Percentiles rank a stretch among this genome's conserved stretches.
Conservation (phyloP, 1,140 invertebrate genomes). For the Maniola jurtina region DNA sequence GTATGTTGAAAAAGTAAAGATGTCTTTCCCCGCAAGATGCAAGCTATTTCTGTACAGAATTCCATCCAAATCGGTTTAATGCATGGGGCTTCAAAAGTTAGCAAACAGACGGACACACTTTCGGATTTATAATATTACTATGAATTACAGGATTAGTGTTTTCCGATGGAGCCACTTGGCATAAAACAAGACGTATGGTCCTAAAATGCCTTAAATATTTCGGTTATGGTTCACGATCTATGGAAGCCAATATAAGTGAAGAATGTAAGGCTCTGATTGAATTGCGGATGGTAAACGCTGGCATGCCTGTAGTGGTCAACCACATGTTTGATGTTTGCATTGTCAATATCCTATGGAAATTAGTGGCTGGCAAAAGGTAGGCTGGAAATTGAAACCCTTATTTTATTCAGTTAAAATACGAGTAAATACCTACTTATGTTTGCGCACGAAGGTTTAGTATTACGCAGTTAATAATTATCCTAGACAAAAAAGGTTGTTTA, state of each 20-base stretch:
- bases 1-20: background rate
- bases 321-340: constrained; percentile 81
- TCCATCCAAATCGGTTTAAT: too few species aligned
- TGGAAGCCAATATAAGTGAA: constrained; percentile 80
- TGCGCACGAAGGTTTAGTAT: too few species aligned
- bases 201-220: constrained; percentile 81
- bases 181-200: constrained; percentile 80
- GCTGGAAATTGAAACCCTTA: too few species aligned
- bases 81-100: too few species aligned
- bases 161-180: constrained; percentile 81
- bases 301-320: constrained; percentile 70
- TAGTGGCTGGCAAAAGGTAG: constrained; percentile 82
- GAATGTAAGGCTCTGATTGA: constrained; percentile 80
- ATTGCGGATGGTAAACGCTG: constrained; percentile 44
- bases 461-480: too few species aligned
- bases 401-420: too few species aligned
- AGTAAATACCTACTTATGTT: too few species aligned
- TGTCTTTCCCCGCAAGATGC: background rate
- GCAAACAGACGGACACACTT: too few species aligned
- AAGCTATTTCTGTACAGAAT: too few species aligned
- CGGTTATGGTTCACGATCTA: constrained; percentile 80
- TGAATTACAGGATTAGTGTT: constrained; percentile 81
- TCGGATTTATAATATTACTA: background rate
- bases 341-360: constrained; percentile 86
- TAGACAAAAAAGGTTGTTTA: too few species aligned